phyloP scores from a whole-genome alignment of 2,888 invertebrate species.

The Troides aeacus region DNA sequence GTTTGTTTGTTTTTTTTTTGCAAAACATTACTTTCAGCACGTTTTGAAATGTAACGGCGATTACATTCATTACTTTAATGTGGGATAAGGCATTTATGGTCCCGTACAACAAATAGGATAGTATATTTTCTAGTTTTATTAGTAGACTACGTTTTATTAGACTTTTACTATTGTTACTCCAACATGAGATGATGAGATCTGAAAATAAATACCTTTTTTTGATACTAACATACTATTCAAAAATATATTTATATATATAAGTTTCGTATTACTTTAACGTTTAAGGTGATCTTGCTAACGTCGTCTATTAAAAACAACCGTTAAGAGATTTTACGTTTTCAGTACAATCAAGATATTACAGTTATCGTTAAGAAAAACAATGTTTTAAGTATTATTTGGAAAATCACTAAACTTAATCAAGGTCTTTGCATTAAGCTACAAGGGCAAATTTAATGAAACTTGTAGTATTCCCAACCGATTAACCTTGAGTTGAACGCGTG shows the following conservation, averaged over 20 bases:
- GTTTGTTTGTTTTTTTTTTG: slow-evolving; percentile 14
- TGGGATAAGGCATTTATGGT: slow-evolving; percentile 12
- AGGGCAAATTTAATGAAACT: neutral
- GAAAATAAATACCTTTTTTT: neutral
- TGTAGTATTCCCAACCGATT: neutral
- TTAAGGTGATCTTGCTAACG: neutral
- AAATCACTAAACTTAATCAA: neutral
- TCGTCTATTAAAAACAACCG: neutral
- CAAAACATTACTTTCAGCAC: slow-evolving; percentile 15
- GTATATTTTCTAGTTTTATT: neutral
- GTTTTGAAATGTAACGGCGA: slow-evolving; percentile 12
- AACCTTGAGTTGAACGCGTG: neutral
- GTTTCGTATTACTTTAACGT: neutral
- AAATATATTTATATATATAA: no score
- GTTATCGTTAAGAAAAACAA: neutral
- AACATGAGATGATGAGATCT: neutral
- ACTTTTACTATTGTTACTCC: neutral
- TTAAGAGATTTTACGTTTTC: neutral
- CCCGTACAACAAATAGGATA: slow-evolving; percentile 8
- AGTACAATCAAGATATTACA: neutral
- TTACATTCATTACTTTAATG: slow-evolving; percentile 19
- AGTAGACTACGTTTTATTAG: slow-evolving; percentile 1
- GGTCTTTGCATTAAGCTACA: neutral
- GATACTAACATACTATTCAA: neutral
- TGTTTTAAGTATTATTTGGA: no score